Conservation (phyloP, 2,797 vertebrate genomes). For the Hypotaenidia okinawae region DNA sequence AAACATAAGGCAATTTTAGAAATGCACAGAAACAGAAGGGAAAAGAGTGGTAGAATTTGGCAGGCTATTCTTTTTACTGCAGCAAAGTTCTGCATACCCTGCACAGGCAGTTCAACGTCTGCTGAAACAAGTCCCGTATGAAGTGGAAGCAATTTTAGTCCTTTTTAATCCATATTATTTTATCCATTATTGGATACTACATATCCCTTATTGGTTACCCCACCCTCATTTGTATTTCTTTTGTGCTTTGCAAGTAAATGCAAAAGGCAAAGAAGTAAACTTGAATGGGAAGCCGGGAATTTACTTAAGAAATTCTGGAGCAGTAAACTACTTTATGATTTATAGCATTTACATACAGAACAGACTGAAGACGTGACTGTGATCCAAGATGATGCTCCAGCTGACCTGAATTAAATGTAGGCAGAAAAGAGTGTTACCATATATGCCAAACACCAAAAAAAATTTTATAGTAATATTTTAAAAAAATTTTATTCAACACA, state of each 20-base stretch:
- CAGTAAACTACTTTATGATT: background rate
- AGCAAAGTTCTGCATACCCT: background rate
- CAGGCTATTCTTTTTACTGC: background rate
- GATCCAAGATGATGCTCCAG: background rate
- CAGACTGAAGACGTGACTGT: background rate
- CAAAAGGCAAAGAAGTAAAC: background rate
- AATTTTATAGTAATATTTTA: background rate
- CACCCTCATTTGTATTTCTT: background rate
- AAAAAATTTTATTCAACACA: background rate
- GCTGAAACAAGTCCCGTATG: background rate
- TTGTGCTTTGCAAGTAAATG: background rate
- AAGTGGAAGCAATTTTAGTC: background rate
- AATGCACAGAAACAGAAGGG: background rate
- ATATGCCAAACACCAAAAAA: fast-evolving
- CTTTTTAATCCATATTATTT: background rate
- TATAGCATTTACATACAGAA: background rate
- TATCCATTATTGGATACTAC: background rate
- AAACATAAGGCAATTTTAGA: background rate
- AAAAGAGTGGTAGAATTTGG: background rate
- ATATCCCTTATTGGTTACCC: background rate
- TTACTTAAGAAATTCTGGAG: background rate
- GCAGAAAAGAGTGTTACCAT: background rate
- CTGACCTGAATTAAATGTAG: background rate
- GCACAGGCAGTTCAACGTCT: no score
- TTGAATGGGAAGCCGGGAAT: background rate